Base-by-base conservation (phyloP, 2,888 invertebrate genomes). In the Coelogynopora nodosa region DNA sequence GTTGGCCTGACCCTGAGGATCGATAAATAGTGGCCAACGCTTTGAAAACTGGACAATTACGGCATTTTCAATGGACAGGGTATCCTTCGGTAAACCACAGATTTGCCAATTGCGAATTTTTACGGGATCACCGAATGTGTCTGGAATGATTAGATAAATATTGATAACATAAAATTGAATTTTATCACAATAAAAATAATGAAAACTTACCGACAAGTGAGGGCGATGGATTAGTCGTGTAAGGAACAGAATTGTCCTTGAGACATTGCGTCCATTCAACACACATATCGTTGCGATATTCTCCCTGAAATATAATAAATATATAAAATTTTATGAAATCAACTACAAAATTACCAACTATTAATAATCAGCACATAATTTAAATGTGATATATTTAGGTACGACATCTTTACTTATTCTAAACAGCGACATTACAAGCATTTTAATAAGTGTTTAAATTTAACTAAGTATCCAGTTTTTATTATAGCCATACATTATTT, bases 261-360 rank as follows among this genome's bases (percentile, higher is more conserved):
- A 96, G 95, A 29, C 94, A 93, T 67, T 93, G 91, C 0, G 95
- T 94, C 97, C 97, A 97, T 87, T 93, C 92, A 18, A 93, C 93
- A 18, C 95, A 94, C 93, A 96, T 94, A 31, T 93, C 91, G 85
- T 93, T 89, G 90, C 92, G 90, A 88, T 91, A 92, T 2, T 91
- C 90, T 27, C 91, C 91, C 92, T n/a, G n/a, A n/a, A n/a, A n/a
- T n/a, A n/a, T n/a, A n/a, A n/a, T n/a, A n/a, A n/a, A n/a, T n/a
- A n/a, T n/a, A n/a, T n/a, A n/a, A n/a, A n/a, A n/a, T n/a, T n/a
- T n/a, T n/a, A n/a, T n/a, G n/a, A n/a, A n/a, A n/a, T n/a, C n/a
- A n/a, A n/a, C n/a, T n/a, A n/a, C n/a, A n/a, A n/a, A n/a, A n/a
- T n/a, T n/a, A n/a, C n/a, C n/a, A n/a, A n/a, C n/a, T n/a, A n/a